A percentile compares a stretch with the other conserved stretches of the same genome.
Evolutionary conservation across 2,888 invertebrate genomes (phyloP).

Genomic region (Ypsolopha sequella): DNA sequence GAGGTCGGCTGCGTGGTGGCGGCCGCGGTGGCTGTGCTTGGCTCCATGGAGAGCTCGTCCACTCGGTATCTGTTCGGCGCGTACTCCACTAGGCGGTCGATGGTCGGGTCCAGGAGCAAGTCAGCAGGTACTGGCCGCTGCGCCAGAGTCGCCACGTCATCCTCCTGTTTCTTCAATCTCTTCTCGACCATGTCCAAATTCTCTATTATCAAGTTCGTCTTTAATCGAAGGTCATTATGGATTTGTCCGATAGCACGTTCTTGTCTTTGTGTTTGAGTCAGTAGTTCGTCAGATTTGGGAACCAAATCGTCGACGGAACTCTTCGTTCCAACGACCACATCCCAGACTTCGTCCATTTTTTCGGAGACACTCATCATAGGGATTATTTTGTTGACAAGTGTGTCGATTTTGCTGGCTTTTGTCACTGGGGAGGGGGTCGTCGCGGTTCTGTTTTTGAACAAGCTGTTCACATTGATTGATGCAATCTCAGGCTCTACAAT

Average conservation of each 20-base stretch:
- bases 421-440: slow-evolving; percentile 70
- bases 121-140: slow-evolving; percentile 82
- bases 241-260: slow-evolving; percentile 90
- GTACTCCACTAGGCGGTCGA: slow-evolving; percentile 83
- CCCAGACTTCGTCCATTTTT: slow-evolving; percentile 94
- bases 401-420: slow-evolving; percentile 83
- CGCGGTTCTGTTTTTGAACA: slow-evolving; percentile 65
- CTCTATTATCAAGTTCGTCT: slow-evolving; percentile 89
- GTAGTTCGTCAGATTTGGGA: slow-evolving; percentile 87
- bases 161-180: slow-evolving; percentile 86
- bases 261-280: slow-evolving; percentile 88
- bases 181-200: slow-evolving; percentile 90
- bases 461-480: slow-evolving; percentile 59
- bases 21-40: slow-evolving; percentile 44
- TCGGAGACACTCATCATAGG: slow-evolving; percentile 89
- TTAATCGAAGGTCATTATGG: slow-evolving; percentile 83
- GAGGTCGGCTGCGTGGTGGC: slow-evolving; percentile 38
- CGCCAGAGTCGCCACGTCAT: slow-evolving; percentile 82
- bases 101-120: slow-evolving; percentile 78
- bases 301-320: slow-evolving; percentile 88
- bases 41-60: slow-evolving; percentile 49
- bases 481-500: slow-evolving; percentile 80
- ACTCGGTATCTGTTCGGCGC: slow-evolving; percentile 76
- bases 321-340: slow-evolving; percentile 89
- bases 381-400: slow-evolving; percentile 83